A percentile compares a stretch with the other conserved stretches of the same genome.
Conservation (phyloP, 1,140 invertebrate genomes). For the Callitettix versicolor region DNA sequence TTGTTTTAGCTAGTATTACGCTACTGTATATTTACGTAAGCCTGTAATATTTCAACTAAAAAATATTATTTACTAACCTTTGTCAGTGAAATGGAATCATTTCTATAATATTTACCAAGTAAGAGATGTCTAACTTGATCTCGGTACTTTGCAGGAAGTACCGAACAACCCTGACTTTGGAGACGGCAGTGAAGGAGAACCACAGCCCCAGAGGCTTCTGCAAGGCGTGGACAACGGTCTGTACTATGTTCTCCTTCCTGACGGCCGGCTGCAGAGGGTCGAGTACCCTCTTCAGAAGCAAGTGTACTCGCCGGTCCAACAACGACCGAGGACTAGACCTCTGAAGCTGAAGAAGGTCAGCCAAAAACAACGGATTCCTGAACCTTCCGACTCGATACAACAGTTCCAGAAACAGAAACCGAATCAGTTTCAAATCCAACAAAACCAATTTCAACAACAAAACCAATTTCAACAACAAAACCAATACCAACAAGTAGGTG, state of each 20-base stretch:
- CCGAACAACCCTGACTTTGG: too few species aligned
- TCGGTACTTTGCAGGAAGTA: too few species aligned
- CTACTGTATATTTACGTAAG: too few species aligned
- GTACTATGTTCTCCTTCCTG: constrained; percentile 61
- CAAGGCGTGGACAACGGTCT: constrained; percentile 37
- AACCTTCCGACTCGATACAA: too few species aligned
- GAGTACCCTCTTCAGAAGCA: constrained; percentile 27
- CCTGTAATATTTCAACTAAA: too few species aligned
- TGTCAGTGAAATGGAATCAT: too few species aligned
- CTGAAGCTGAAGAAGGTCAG: not conserved
- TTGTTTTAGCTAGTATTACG: too few species aligned
- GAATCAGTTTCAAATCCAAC: not conserved
- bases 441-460: not conserved
- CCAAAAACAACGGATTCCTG: not conserved
- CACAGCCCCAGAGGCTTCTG: too few species aligned
- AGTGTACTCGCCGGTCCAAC: not conserved
- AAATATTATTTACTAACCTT: too few species aligned
- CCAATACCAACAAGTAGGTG: not conserved
- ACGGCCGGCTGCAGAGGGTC: constrained; percentile 57
- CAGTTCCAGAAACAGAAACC: not conserved
- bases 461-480: not conserved
- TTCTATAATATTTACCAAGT: too few species aligned
- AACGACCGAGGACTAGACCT: not conserved
- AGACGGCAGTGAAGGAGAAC: too few species aligned
- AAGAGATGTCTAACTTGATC: too few species aligned